A percentile compares a stretch with the other conserved stretches of the same genome.
Conservation (phyloP, 1,140 invertebrate species). For the Brachionus angularis region DNA sequence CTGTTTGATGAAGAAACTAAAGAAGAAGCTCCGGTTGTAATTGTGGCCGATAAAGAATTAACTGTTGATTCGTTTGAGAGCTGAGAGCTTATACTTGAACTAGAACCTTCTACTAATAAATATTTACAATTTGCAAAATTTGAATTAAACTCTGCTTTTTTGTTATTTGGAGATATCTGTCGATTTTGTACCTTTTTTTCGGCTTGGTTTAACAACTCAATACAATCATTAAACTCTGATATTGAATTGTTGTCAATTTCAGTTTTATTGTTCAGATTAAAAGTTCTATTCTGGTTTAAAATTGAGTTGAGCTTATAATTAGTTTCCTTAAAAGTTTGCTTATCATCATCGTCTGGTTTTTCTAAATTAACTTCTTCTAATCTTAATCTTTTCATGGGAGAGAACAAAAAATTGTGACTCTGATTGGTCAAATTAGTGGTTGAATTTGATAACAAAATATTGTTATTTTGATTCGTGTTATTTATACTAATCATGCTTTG, state of each 20-base stretch:
- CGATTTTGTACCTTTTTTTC: slow-evolving; percentile 52
- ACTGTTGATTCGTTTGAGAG: not conserved
- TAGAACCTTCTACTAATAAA: not conserved
- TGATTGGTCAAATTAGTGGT: slow-evolving; percentile 47
- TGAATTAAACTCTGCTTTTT: not conserved
- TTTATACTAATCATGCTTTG: slow-evolving; percentile 50
- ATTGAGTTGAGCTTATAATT: not conserved
- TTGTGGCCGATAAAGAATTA: not conserved
- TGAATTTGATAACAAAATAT: slow-evolving; percentile 52
- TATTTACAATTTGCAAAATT: not conserved
- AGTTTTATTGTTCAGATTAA: slow-evolving; percentile 45
- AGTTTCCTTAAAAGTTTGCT: not conserved
- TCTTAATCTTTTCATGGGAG: slow-evolving; percentile 7
- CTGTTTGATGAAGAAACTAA: not conserved
- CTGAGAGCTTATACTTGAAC: not conserved
- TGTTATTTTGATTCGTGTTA: slow-evolving; percentile 45
- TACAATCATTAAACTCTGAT: slow-evolving; percentile 55
- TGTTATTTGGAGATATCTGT: not conserved
- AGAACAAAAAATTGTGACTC: slow-evolving; percentile 11
- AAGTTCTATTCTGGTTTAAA: not conserved
- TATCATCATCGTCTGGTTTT: slow-evolving; percentile 4
- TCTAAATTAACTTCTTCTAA: not conserved
- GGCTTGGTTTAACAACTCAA: slow-evolving; percentile 53
- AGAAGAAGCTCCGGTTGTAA: slow-evolving; percentile 3
- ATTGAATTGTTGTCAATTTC: slow-evolving; percentile 50